These are phyloP conservation scores for Arion vulgaris DNA, from an alignment of 1,140 invertebrate species.

Conservation along the genomic window DNA sequence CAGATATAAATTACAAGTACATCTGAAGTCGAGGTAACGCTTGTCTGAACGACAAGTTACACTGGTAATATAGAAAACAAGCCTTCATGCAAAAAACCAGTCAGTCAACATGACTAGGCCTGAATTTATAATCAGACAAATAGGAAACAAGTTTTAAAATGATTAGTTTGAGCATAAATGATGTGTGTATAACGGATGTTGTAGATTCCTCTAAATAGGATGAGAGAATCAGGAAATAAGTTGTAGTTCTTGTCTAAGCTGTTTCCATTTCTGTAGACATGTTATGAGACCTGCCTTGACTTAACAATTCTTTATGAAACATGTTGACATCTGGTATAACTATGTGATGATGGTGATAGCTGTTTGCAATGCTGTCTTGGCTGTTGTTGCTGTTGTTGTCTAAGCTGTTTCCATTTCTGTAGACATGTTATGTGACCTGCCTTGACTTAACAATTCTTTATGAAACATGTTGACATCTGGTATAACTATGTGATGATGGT, in stretches of 20 bases:
- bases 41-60: too few species aligned
- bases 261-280: conserved; percentile 28
- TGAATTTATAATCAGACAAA: too few species aligned
- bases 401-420: conserved; percentile 27
- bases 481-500: not conserved
- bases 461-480: conserved; percentile 8
- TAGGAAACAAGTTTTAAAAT: too few species aligned
- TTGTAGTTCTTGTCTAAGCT: conserved; percentile 8
- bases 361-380: not conserved
- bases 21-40: too few species aligned
- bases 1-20: too few species aligned
- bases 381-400: not conserved
- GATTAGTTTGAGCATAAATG: too few species aligned
- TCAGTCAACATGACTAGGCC: too few species aligned
- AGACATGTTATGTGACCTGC: conserved; percentile 6
- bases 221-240: too few species aligned
- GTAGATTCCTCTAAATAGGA: too few species aligned
- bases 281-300: not conserved
- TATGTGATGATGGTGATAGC: not conserved
- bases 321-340: conserved; percentile 19
- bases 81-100: too few species aligned
- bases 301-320: conserved; percentile 6
- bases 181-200: too few species aligned
- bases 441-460: conserved; percentile 8
- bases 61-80: too few species aligned